Evolutionary conservation across 2,113 vertebrate genomes (phyloP).

Genomic region (Junco hyemalis): DNA sequence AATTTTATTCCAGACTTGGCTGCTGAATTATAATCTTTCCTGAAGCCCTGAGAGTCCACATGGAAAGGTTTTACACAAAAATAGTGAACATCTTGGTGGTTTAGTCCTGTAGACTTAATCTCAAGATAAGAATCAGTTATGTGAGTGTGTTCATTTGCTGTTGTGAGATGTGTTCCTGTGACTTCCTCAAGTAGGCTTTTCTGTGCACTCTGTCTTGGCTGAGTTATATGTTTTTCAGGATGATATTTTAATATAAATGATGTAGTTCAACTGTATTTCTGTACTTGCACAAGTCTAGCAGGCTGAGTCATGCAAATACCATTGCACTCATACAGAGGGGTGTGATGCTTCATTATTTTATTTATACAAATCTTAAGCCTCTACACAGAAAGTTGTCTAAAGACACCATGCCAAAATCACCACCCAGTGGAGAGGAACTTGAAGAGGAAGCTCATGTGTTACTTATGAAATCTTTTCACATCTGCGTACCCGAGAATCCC

Average conservation of each 20-base stretch:
- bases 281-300: background rate
- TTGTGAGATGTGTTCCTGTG: background rate
- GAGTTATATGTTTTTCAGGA: background rate
- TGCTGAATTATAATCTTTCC: background rate
- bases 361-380: background rate
- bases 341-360: background rate
- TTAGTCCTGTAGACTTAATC: background rate
- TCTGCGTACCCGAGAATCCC: background rate
- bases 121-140: background rate
- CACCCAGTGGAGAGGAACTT: background rate
- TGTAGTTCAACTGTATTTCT: background rate
- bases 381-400: background rate
- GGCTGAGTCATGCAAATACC: background rate
- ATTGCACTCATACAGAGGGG: background rate
- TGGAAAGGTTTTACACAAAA: background rate
- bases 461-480: rapidly evolving
- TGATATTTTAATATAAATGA: background rate
- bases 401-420: background rate
- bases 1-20: background rate
- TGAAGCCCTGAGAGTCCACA: background rate
- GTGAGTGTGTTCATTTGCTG: background rate
- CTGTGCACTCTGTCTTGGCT: background rate
- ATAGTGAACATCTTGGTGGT: background rate
- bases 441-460: background rate
- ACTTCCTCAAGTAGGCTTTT: background rate